phyloP scores from a whole-genome alignment of 2,888 invertebrate genomes.

The Nesidiocoris tenuis region DNA sequence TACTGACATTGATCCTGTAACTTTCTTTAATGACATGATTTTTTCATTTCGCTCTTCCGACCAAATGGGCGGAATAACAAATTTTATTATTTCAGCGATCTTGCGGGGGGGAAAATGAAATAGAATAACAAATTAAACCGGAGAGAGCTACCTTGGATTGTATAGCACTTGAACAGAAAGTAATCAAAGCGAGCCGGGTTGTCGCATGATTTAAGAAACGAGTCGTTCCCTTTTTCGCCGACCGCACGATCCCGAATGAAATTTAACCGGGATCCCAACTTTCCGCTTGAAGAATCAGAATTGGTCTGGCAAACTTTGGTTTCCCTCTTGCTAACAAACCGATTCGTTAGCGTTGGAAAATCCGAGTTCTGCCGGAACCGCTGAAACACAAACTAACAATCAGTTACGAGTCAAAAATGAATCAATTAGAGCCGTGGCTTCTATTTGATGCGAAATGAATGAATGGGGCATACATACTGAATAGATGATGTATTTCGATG shows the following conservation, averaged over 20 bases:
- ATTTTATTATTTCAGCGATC: too few relatives aligned
- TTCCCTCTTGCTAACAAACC: not conserved
- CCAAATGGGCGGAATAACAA: too few relatives aligned
- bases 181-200: not conserved
- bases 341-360: not conserved
- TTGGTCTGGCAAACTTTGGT: not conserved
- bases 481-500: too few relatives aligned
- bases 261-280: not conserved
- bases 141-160: not conserved
- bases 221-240: not conserved
- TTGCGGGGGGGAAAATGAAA: not conserved
- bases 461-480: too few relatives aligned
- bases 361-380: not conserved
- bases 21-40: too few relatives aligned
- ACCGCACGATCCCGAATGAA: not conserved
- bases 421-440: not conserved
- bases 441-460: not conserved
- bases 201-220: not conserved
- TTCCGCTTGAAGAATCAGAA: not conserved
- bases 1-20: too few relatives aligned
- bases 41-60: too few relatives aligned
- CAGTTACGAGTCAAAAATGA: not conserved
- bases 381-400: not conserved
- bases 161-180: not conserved
- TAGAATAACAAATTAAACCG: not conserved